phyloP scores from a whole-genome alignment of 2,113 vertebrate species.

The Arvicanthis niloticus region DNA sequence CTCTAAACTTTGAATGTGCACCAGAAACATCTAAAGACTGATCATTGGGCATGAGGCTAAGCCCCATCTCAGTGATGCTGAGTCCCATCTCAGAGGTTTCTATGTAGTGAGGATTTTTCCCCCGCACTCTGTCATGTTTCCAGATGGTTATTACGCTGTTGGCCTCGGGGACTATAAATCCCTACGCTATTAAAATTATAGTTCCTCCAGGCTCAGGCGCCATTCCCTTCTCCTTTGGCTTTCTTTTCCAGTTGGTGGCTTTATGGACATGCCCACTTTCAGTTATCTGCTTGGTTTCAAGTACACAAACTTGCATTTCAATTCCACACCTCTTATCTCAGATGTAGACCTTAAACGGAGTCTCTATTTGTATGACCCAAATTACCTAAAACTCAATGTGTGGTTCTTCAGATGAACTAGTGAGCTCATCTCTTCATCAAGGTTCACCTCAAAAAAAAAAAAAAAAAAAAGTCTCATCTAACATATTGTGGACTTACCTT shows the following conservation, averaged over 20 bases:
- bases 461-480: neutral
- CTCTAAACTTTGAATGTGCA: neutral
- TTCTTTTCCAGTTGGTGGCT: slow-evolving; percentile 16
- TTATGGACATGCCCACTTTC: neutral
- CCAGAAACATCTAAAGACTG: neutral
- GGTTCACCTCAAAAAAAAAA: neutral
- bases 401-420: neutral
- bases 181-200: neutral
- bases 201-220: neutral
- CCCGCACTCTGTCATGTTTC: neutral
- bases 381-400: neutral
- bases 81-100: neutral
- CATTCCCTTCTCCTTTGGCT: neutral
- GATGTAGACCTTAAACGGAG: neutral
- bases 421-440: neutral
- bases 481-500: neutral
- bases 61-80: neutral
- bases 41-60: neutral
- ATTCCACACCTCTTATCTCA: neutral
- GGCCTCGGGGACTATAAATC: neutral
- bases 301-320: neutral
- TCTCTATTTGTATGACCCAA: neutral
- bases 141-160: neutral
- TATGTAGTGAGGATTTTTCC: neutral
- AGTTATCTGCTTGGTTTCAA: slow-evolving; percentile 31